A percentile compares a stretch with the other conserved stretches of the same genome.
Evolutionary conservation across 2,113 vertebrate species (phyloP).

Genomic region (Pitta sordida): DNA sequence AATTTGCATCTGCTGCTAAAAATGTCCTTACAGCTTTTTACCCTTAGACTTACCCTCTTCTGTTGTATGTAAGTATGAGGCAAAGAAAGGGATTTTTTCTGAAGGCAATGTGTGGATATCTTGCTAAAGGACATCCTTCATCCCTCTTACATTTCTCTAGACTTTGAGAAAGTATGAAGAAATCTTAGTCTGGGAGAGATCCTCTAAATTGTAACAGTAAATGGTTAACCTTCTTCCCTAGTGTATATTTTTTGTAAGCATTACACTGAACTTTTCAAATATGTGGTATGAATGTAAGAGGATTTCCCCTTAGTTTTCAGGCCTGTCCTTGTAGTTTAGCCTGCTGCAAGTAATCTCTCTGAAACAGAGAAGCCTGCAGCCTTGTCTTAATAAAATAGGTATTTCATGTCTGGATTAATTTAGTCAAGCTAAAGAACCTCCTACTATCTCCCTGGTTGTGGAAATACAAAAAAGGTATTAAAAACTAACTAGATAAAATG

Average conservation of each 20-base stretch:
- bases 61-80: background rate
- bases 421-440: background rate
- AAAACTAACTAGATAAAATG: background rate
- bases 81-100: background rate
- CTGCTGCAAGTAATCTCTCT: background rate
- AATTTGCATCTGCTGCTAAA: conserved; percentile 8
- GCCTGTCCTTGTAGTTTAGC: background rate
- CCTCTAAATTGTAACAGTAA: background rate
- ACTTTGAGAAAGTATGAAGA: background rate
- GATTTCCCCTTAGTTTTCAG: background rate
- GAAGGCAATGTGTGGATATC: background rate
- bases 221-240: background rate
- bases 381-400: background rate
- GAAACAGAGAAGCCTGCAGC: background rate
- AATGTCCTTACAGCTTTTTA: background rate
- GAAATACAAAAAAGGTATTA: background rate
- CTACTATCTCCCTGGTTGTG: background rate
- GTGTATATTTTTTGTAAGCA: background rate
- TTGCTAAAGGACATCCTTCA: background rate
- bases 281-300: background rate
- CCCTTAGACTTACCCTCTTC: background rate
- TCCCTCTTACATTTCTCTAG: background rate
- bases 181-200: background rate
- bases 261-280: background rate
- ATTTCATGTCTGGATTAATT: background rate